These are phyloP conservation scores for Drosophila infuscata DNA, from an alignment of 2,888 invertebrate genomes.

Conservation along the genomic window DNA sequence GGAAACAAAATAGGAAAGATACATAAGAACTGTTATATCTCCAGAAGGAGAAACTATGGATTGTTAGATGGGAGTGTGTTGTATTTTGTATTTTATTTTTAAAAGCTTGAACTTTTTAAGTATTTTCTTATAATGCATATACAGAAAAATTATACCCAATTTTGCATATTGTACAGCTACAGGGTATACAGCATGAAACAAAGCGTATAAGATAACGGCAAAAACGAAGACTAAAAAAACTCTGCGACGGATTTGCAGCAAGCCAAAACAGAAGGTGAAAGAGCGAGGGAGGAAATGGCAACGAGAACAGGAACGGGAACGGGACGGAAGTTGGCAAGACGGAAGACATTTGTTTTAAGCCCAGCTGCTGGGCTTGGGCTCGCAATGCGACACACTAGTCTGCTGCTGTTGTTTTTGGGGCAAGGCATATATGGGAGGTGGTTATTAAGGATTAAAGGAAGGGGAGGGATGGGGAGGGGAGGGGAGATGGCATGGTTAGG, in stretches of 20 bases:
- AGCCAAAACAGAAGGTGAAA: slow-evolving; percentile 49
- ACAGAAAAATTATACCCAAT: not conserved
- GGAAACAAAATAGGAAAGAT: not conserved
- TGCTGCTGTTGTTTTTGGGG: slow-evolving; percentile 10
- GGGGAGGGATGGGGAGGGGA: not conserved
- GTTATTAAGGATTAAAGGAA: not conserved
- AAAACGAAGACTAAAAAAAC: slow-evolving; percentile 39
- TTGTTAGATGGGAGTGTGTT: too few relatives aligned
- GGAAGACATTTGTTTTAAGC: slow-evolving; percentile 74
- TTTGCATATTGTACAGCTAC: not conserved
- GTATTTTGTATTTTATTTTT: not conserved
- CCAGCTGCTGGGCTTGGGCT: slow-evolving; percentile 33
- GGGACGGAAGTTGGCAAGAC: slow-evolving; percentile 62
- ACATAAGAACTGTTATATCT: not conserved
- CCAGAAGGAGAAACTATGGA: not conserved
- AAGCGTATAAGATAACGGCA: slow-evolving; percentile 13
- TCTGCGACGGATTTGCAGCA: slow-evolving; percentile 59
- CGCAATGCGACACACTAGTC: slow-evolving; percentile 24
- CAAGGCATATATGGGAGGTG: not conserved
- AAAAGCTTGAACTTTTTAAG: not conserved
- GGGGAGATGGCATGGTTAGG: slow-evolving; percentile 13
- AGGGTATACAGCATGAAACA: slow-evolving; percentile 20
- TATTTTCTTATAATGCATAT: not conserved
- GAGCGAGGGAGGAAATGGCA: slow-evolving; percentile 2
- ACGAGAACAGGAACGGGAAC: not conserved